Conservation (phyloP, 2,113 vertebrate species). For the Corynorhinus townsendii region DNA sequence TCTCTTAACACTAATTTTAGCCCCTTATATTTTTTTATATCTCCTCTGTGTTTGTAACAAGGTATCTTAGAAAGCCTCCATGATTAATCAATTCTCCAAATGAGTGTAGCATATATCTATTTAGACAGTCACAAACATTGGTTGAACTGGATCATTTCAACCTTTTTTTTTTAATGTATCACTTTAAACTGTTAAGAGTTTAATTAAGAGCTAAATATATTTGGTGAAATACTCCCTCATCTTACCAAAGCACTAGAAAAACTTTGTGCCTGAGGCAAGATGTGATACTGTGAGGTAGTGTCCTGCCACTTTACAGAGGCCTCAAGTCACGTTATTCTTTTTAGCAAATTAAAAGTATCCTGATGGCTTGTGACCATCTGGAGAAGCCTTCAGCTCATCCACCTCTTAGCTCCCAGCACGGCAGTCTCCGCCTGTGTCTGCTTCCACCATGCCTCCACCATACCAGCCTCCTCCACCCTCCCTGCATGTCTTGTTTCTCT, state of each 20-base stretch:
- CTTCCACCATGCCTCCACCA: background rate
- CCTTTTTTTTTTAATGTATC: background rate
- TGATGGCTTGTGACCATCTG: constrained; percentile 13
- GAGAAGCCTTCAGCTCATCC: background rate
- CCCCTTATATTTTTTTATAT: background rate
- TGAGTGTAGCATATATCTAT: background rate
- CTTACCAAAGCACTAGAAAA: constrained; percentile 24
- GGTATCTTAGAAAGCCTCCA: background rate
- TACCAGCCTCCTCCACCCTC: background rate
- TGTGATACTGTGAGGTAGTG: background rate
- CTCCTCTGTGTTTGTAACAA: background rate
- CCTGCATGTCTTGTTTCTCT: background rate
- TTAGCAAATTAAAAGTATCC: constrained; percentile 26
- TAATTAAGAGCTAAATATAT: constrained; percentile 9
- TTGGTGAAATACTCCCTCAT: constrained; percentile 12
- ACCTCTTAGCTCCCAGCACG: background rate
- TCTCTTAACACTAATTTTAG: background rate
- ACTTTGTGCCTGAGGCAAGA: background rate
- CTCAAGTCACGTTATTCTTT: constrained; percentile 28
- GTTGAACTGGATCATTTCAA: background rate
- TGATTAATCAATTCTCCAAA: background rate
- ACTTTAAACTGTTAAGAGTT: background rate
- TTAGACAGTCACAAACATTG: background rate
- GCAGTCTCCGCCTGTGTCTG: background rate
- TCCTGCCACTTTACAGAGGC: background rate